A percentile compares a stretch with the other conserved stretches of the same genome.
phyloP scores from a whole-genome alignment of 2,113 vertebrate species.

The Pyxicephalus adspersus region DNA sequence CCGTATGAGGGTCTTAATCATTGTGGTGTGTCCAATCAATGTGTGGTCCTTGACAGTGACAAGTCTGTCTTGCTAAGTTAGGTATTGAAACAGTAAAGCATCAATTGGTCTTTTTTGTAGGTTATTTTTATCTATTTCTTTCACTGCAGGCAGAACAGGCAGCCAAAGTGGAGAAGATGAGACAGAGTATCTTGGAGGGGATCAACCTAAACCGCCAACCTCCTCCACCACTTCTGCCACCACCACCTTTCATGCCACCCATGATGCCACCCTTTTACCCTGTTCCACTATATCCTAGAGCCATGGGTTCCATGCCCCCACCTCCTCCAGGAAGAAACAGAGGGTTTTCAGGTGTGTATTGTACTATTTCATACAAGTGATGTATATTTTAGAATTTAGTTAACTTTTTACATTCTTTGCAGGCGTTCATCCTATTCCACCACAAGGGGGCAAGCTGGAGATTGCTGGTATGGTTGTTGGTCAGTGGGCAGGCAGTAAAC shows the following conservation, averaged over 20 bases:
- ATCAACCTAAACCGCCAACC: conserved; percentile 84
- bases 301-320: conserved; percentile 80
- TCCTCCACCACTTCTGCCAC: conserved; percentile 82
- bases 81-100: too few relatives aligned
- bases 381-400: not conserved
- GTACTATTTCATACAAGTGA: not conserved
- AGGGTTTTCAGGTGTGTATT: conserved; percentile 81
- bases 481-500: conserved; percentile 91
- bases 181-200: conserved; percentile 89
- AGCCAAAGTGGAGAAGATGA: conserved; percentile 90
- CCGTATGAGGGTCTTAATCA: too few relatives aligned
- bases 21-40: too few relatives aligned
- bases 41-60: too few relatives aligned
- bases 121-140: conserved; percentile 40
- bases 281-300: conserved; percentile 80
- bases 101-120: not conserved
- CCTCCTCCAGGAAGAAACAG: conserved; percentile 77
- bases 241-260: conserved; percentile 81
- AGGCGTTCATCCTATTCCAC: conserved; percentile 89
- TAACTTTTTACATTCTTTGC: conserved; percentile 1
- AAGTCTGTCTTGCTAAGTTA: too few relatives aligned
- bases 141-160: conserved; percentile 74
- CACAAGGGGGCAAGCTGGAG: conserved; percentile 91
- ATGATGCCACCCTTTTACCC: conserved; percentile 85
- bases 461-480: conserved; percentile 93